These are phyloP conservation scores for Invenusta paracnida DNA, from an alignment of 2,888 invertebrate genomes.

Conservation along the genomic window DNA sequence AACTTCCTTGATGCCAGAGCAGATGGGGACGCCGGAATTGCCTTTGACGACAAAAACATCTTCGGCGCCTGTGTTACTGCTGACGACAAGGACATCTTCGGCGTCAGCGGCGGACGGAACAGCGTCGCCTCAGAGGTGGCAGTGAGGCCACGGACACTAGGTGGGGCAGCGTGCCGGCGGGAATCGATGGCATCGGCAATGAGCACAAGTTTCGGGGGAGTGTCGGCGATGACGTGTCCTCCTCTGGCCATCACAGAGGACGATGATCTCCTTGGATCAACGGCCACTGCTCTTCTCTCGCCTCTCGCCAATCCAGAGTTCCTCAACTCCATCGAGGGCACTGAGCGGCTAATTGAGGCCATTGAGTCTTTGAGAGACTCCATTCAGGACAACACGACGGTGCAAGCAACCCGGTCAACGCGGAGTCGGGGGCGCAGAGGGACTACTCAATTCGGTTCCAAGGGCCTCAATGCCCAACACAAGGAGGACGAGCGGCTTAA, in stretches of 20 bases:
- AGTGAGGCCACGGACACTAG: not conserved
- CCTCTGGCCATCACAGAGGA: not conserved
- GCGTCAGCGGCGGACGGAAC: not conserved
- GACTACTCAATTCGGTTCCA: not conserved
- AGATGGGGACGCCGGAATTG: not conserved
- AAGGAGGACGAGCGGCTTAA: slow-evolving; percentile 47
- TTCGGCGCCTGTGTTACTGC: not conserved
- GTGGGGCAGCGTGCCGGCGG: not conserved
- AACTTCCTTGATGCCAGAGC: not conserved
- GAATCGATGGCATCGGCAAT: not conserved
- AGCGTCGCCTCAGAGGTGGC: not conserved
- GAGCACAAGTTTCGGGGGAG: not conserved
- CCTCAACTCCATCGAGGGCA: slow-evolving; percentile 42
- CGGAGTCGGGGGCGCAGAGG: slow-evolving; percentile 38
- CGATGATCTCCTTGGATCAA: not conserved
- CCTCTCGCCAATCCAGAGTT: slow-evolving; percentile 19
- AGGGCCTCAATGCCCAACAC: not conserved
- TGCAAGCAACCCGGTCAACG: slow-evolving; percentile 41
- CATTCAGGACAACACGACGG: slow-evolving; percentile 48
- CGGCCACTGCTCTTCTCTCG: not conserved
- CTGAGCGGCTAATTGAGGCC: slow-evolving; percentile 48
- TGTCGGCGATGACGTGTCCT: not conserved
- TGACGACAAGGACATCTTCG: not conserved
- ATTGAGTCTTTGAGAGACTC: slow-evolving; percentile 47
- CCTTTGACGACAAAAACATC: not conserved